phyloP scores from a whole-genome alignment of 2,113 vertebrate species.

The Monarcha castaneiventris region DNA sequence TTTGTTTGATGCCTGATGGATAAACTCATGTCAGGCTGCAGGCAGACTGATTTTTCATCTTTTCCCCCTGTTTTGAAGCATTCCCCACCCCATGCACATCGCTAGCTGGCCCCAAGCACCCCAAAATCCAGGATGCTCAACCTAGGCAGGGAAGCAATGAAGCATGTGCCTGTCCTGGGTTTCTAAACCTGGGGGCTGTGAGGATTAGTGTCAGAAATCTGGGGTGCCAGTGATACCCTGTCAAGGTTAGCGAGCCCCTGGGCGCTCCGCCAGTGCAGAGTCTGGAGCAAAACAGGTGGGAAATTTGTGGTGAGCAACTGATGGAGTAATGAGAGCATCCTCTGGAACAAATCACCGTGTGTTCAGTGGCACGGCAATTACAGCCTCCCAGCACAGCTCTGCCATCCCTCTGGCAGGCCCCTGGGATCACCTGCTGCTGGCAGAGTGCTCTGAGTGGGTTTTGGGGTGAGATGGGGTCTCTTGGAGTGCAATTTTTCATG shows the following conservation, averaged over 20 bases:
- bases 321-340: background rate
- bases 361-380: background rate
- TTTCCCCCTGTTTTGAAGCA: background rate
- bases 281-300: constrained; percentile 29
- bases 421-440: background rate
- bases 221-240: background rate
- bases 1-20: background rate
- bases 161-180: background rate
- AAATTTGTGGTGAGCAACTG: constrained; percentile 38
- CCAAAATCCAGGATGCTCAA: background rate
- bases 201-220: background rate
- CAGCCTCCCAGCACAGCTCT: background rate
- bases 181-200: background rate
- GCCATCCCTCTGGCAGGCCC: background rate
- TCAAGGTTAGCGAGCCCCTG: background rate
- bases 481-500: background rate
- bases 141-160: background rate
- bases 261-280: background rate
- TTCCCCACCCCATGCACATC: background rate
- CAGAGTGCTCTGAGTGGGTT: background rate
- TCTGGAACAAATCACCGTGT: background rate
- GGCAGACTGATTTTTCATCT: background rate
- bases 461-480: background rate
- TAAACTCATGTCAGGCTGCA: background rate
- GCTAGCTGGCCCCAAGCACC: background rate